Evolutionary conservation across 1,140 invertebrate species (phyloP).

Genomic region (Euwallacea fornicatus): DNA sequence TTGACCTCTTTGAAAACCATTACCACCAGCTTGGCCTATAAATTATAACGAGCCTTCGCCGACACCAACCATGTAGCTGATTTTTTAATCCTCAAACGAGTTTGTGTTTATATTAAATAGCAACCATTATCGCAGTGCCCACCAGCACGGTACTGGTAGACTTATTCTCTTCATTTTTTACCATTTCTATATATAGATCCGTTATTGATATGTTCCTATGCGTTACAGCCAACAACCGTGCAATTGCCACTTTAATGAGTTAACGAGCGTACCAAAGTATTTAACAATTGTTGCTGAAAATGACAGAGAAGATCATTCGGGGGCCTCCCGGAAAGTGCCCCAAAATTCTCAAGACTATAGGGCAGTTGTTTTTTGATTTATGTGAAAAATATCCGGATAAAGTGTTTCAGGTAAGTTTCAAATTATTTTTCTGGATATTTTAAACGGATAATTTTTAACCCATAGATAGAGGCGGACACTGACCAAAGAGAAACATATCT

Average conservation of each 20-base stretch:
- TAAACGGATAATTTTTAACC: background rate
- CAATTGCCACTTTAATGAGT: background rate
- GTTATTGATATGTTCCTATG: too few relatives aligned
- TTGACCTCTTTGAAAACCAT: too few relatives aligned
- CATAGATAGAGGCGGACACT: conserved; percentile 54
- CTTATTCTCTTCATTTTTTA: too few relatives aligned
- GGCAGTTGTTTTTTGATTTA: conserved; percentile 38
- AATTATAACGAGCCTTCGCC: too few relatives aligned
- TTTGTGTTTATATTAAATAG: too few relatives aligned
- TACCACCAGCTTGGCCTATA: too few relatives aligned
- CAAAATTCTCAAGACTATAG: conserved; percentile 33
- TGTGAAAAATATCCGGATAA: conserved; percentile 32
- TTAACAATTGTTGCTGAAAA: too few relatives aligned
- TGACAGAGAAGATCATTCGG: conserved; percentile 10
- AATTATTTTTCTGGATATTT: conserved; percentile 8
- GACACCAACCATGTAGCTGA: too few relatives aligned
- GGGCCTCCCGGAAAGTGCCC: conserved; percentile 11
- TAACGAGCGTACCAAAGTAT: background rate
- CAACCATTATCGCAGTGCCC: too few relatives aligned
- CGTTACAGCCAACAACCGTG: background rate
- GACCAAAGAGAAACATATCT: conserved; percentile 50
- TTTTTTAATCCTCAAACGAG: too few relatives aligned
- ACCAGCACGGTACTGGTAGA: too few relatives aligned
- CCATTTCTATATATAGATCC: too few relatives aligned
- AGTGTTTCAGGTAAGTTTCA: conserved; percentile 38